Base-by-base conservation (phyloP, 2,888 invertebrate genomes). In the Chaetoderma sp. region DNA sequence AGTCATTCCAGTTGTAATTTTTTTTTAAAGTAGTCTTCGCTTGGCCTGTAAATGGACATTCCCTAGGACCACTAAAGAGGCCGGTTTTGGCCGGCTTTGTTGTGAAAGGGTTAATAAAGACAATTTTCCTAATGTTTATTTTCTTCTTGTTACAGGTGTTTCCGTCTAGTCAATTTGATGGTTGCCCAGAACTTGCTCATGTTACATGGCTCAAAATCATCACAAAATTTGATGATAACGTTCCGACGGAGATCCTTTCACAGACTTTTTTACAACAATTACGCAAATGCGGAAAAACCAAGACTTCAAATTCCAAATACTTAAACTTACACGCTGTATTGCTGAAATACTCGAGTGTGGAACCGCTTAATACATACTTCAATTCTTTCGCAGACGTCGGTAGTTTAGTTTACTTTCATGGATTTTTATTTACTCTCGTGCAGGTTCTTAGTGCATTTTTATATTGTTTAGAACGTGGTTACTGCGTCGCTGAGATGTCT, bases 261-360 rank as follows among this genome's bases (percentile, higher is more conserved):
- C 78, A 78, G 10, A 79, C 78, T 57, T 80, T 81, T 65, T 78
- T 81, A 58, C 76, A 78, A 63, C 79, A 79, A 30, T 77, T 76
- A 57, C 79, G 80, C 63, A 28, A 52, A 52, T 28, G 52, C 18
- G 52, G 52, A 4, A 4, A 23, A 33, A 33, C 32, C 30, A 75
- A 79, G 49, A n/a, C n/a, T n/a, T n/a, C n/a, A n/a, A n/a, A n/a
- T n/a, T n/a, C n/a, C n/a, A n/a, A n/a, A n/a, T n/a, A n/a, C n/a
- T n/a, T n/a, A n/a, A n/a, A n/a, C n/a, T 79, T 79, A 67, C 78
- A 76, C 63, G 68, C 79, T 21, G 79, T 78, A 4, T 75, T 79
- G 8, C 79, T 78, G 30, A 63, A 72, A 28, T 81, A 79, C 60
- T 78, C 79, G 57, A 76, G 79, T 16, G 77, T 76, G 13, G 79